A percentile compares a stretch with the other conserved stretches of the same genome.
These are phyloP conservation scores for Falcaria lacertinaria DNA, from an alignment of 2,888 invertebrate genomes.

Conservation along the genomic window DNA sequence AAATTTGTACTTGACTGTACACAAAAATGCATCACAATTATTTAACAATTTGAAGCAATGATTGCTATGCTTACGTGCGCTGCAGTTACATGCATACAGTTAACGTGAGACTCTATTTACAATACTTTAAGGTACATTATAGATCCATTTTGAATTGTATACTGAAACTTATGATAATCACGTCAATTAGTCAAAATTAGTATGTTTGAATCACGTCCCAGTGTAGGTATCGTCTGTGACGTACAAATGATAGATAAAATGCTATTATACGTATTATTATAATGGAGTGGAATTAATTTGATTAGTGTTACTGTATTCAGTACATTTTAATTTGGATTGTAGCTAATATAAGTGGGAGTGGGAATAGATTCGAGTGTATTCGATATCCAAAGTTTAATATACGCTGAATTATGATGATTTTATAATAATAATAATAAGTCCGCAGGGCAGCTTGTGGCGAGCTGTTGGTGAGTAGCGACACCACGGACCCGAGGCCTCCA, in stretches of 20 bases:
- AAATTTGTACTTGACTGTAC: conserved; percentile 9
- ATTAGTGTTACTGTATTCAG: background rate
- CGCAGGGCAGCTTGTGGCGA: no score
- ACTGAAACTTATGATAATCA: conserved; percentile 35
- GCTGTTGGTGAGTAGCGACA: no score
- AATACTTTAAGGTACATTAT: background rate
- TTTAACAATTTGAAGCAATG: conserved; percentile 68
- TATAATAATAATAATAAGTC: no score
- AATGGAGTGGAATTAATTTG: background rate
- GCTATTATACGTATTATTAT: background rate
- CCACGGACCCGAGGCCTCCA: no score
- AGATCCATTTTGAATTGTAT: background rate
- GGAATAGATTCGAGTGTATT: no score
- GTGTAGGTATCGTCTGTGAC: background rate
- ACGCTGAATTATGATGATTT: no score
- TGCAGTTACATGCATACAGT: background rate
- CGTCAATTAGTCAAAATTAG: conserved; percentile 46
- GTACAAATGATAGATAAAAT: background rate
- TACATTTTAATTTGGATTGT: background rate
- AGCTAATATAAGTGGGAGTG: no score
- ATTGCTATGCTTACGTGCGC: conserved; percentile 36
- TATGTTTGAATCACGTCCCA: conserved; percentile 7
- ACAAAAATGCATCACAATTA: conserved; percentile 53
- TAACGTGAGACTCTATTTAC: background rate
- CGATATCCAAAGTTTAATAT: no score